Base-by-base conservation (phyloP, 2,888 invertebrate genomes). In the Drosophila robusta region DNA sequence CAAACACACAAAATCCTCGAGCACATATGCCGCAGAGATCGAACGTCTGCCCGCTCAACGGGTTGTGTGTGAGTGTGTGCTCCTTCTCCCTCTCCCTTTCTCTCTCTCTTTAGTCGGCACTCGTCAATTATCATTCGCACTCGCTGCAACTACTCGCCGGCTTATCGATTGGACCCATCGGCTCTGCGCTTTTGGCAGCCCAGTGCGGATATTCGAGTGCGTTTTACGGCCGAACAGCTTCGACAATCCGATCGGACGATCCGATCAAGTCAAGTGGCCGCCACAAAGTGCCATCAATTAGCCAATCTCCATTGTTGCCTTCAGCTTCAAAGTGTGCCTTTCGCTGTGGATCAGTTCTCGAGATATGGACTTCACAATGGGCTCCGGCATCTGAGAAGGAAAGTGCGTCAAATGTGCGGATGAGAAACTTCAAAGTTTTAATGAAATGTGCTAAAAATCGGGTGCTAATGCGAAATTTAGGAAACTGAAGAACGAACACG, bases 231-330 rank as follows among this genome's bases (percentile, higher is more conserved):
- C 57, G 44, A 75, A 50, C 65, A 70, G 45, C 55, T 56, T 55
- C 41, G 46, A 29, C n/a, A 42, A 57, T 77, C 62, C 61, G 68
- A 69, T 72, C 65, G 74, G 63, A 63, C 51, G 34, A 34, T 41
- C 50, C 72, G 81, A 78, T 87, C 78, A 42, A 84, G 84, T 82
- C 87, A 82, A 82, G 81, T 87, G 75, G 44, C 47, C 39, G 49
- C 65, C 66, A 36, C 67, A 52, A 51, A 87, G 81, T 78, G 62
- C 78, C 87, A 68, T 75, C 72, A 84, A 82, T 82, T 82, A 84
- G 75, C 63, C 69, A 54, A 83, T 75, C 56, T 36, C 45, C 62
- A 60, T 79, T 80, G 69, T 65, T 63, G 22, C 18, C 38, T 9
- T 29, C 32, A 26, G 24, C 18, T 14, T 12, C 1, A 16, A 39